Conservation (phyloP, 1,140 invertebrate species). For the Lepidurus packardi region DNA sequence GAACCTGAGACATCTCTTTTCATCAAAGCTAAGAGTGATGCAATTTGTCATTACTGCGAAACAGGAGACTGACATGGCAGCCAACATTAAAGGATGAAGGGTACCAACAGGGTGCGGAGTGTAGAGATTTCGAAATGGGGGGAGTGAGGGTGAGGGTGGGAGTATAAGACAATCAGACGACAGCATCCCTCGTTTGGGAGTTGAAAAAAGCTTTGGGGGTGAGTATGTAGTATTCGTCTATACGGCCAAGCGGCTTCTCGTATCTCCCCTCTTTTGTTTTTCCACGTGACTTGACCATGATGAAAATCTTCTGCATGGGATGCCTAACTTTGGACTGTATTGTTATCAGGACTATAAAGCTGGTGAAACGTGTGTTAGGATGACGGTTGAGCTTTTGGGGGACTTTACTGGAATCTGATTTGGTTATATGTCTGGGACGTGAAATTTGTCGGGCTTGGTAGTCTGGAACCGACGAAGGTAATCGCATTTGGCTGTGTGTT, state of each 20-base stretch:
- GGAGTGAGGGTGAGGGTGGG: background rate
- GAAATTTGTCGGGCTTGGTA: background rate
- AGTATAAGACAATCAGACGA: background rate
- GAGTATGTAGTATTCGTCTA: too few relatives aligned
- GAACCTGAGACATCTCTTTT: slow-evolving; percentile 14
- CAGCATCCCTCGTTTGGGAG: background rate
- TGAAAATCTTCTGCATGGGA: slow-evolving; percentile 5
- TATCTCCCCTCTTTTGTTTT: slow-evolving; percentile 22
- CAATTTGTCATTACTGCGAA: slow-evolving; percentile 22
- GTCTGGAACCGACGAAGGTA: background rate
- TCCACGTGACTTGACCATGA: slow-evolving; percentile 21
- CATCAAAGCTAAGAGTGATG: slow-evolving; percentile 18
- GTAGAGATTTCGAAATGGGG: background rate
- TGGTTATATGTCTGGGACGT: slow-evolving; percentile 1
- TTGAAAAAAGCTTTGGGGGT: too few relatives aligned
- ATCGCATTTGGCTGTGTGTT: background rate
- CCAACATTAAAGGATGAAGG: slow-evolving; percentile 21
- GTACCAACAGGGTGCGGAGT: slow-evolving; percentile 12
- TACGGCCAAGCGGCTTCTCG: background rate
- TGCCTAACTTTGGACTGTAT: background rate
- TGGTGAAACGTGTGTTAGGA: slow-evolving; percentile 3
- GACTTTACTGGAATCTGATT: slow-evolving; percentile 10
- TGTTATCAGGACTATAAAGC: slow-evolving; percentile 19
- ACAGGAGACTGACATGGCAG: slow-evolving; percentile 17
- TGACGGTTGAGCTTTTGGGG: background rate